Conservation (phyloP, 2,113 vertebrate genomes). For the Acanthisitta chloris region DNA sequence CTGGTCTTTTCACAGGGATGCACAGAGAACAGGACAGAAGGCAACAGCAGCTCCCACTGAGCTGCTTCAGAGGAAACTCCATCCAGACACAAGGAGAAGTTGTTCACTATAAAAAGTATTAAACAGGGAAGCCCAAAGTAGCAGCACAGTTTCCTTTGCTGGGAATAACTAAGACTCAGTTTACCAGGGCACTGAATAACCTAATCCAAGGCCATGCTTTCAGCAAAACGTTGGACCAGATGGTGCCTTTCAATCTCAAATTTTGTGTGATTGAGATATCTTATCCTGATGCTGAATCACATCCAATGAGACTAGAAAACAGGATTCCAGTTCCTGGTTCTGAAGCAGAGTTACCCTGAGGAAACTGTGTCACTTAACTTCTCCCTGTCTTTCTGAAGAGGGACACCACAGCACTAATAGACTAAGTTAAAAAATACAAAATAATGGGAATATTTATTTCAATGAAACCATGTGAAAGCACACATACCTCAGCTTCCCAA, state of each 20-base stretch:
- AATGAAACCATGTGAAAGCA: neutral
- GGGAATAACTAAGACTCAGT: neutral
- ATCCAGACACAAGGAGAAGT: neutral
- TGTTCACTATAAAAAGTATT: neutral
- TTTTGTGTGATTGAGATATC: neutral
- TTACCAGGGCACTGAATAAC: neutral
- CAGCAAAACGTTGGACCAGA: neutral
- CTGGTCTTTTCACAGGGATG: neutral
- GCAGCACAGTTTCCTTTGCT: neutral
- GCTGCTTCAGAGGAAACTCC: neutral
- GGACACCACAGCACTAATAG: neutral
- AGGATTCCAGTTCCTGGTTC: neutral
- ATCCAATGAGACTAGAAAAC: neutral
- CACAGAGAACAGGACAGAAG: neutral
- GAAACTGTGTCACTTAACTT: neutral
- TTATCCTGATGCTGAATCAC: neutral
- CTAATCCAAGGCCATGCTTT: neutral
- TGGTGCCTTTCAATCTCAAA: neutral
- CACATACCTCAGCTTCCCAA: neutral
- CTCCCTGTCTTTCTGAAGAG: neutral
- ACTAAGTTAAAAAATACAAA: neutral
- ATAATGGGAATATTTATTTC: neutral
- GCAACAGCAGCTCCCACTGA: neutral
- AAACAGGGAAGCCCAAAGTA: neutral
- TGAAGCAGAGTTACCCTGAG: neutral